Base-by-base conservation (phyloP, 2,888 invertebrate genomes). In the Diadegma fenestrale region DNA sequence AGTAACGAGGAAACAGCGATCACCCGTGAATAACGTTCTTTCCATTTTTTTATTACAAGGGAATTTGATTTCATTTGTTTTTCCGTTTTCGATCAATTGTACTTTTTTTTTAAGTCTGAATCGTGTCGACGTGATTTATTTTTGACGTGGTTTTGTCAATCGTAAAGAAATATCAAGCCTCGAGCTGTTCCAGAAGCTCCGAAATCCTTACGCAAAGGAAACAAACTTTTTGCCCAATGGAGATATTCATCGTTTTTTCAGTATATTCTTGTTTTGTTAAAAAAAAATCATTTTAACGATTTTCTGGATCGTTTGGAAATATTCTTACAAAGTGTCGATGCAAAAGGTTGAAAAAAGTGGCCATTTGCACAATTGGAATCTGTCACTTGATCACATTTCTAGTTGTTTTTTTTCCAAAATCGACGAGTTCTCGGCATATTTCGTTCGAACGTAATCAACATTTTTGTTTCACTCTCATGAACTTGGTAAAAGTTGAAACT, bases 1-100 rank as follows among this genome's bases (percentile, higher is more conserved):
- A 5, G 30, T 33, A 14, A n/a, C n/a, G 14, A 63, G 30, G 63
- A 61, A 75, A 75, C 45, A 61, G 61, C 61, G 61, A 75, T 22
- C 19, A 43, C n/a, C 72, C 19, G n/a, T 33, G 0, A 33, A 71
- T 8, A n/a, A 48, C 19, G 8, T 30, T 17, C 3, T 1, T 30
- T 8, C 0, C 4, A 41, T 41, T 12, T n/a, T 12, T 33, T 37
- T 10, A 33, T 64, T 4, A 64, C 37, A 19, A n/a, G 17, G 10
- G 7, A 10, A 41, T 37, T 64, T 37, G 10, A 41, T 54, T 54
- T 26, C 0, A 54, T 54, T 54, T 33, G 33, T 2, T 33, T 6
- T 58, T 58, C 22, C 12, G 8, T 41, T 64, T 5, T 41, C 19
- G n/a, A 14, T 41, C 19, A 30, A 66, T 41, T 66, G 14, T 66